Evolutionary conservation across 1,140 invertebrate genomes (phyloP).

Genomic region (Anastatus disparis): DNA sequence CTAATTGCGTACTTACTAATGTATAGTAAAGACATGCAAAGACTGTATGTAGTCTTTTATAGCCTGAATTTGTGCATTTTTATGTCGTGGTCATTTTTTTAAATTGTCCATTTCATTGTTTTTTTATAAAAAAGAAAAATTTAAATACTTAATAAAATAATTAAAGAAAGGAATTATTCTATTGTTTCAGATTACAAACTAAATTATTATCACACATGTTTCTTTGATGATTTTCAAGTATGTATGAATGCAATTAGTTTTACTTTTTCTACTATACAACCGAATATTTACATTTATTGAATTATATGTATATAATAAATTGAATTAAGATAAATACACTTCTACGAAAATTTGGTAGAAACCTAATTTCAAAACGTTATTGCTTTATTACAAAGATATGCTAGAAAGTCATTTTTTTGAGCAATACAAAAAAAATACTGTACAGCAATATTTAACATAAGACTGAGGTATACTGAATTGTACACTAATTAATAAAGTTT

Average conservation of each 20-base stretch:
- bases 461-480: too few relatives aligned
- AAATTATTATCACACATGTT: conserved; percentile 39
- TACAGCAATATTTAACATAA: conserved; percentile 29
- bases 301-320: conserved; percentile 18
- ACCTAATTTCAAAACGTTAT: conserved; percentile 32
- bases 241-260: conserved; percentile 25
- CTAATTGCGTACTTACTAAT: not conserved
- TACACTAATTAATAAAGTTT: too few relatives aligned
- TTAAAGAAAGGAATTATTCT: conserved; percentile 7
- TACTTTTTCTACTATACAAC: conserved; percentile 39
- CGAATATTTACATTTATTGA: conserved; percentile 41
- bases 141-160: not conserved
- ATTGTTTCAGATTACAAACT: conserved; percentile 15
- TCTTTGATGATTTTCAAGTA: conserved; percentile 38
- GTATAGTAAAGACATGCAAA: not conserved
- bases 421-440: conserved; percentile 35
- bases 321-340: conserved; percentile 26
- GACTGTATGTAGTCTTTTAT: not conserved
- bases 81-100: not conserved
- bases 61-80: not conserved
- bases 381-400: conserved; percentile 42
- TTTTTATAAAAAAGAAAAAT: conserved; percentile 15
- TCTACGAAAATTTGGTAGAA: conserved; percentile 28
- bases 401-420: conserved; percentile 24
- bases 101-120: not conserved